These are phyloP conservation scores for Drosophila bunnanda DNA, from an alignment of 2,888 invertebrate genomes.

Conservation along the genomic window DNA sequence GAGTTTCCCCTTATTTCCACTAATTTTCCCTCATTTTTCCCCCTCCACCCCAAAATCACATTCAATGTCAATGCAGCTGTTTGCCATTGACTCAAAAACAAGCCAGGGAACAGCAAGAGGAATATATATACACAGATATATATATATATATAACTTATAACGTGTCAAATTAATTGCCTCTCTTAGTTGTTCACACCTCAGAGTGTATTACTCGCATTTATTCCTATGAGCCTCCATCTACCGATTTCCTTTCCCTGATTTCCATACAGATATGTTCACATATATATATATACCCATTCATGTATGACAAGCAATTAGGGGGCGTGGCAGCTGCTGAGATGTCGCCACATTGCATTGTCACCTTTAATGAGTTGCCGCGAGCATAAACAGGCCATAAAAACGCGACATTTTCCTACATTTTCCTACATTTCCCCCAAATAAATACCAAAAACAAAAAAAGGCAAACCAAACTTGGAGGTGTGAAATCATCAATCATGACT, in stretches of 20 bases:
- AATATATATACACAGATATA: neutral
- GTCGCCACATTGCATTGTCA: constrained; percentile 70
- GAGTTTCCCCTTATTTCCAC: constrained; percentile 7
- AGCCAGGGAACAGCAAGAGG: constrained; percentile 19
- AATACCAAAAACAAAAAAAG: neutral
- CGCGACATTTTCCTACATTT: constrained; percentile 50
- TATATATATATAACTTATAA: neutral
- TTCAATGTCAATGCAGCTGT: constrained; percentile 79
- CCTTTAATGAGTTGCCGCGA: constrained; percentile 71
- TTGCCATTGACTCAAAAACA: constrained; percentile 49
- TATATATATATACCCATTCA: constrained; percentile 1
- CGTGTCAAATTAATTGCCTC: constrained; percentile 68
- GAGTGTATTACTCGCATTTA: neutral
- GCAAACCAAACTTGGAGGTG: constrained; percentile 54
- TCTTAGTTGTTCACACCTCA: constrained; percentile 67
- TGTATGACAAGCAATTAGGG: constrained; percentile 35
- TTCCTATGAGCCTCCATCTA: constrained; percentile 3
- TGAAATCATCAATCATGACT: constrained; percentile 53
- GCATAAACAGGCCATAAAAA: constrained; percentile 78
- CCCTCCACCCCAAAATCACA: constrained; percentile 2
- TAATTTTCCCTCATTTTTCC: too few species aligned
- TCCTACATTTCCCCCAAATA: neutral
- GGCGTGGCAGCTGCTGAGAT: constrained; percentile 42
- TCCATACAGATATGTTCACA: neutral
- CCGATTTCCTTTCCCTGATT: neutral